phyloP scores from a whole-genome alignment of 2,113 vertebrate species.

The Psettodes erumei region DNA sequence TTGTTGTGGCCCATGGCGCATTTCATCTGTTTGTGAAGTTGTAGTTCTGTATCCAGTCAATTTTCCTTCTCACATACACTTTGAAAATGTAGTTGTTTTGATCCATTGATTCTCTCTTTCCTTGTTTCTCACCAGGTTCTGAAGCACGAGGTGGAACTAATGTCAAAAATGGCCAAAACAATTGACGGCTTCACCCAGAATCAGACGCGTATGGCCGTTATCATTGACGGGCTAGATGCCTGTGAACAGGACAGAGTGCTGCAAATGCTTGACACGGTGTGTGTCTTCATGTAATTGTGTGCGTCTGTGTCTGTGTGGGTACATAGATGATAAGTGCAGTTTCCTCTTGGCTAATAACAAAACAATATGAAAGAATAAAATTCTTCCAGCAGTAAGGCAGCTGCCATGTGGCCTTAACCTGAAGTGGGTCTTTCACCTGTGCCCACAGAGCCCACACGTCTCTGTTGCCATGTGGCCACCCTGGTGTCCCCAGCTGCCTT shows the following conservation, averaged over 20 bases:
- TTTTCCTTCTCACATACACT: conserved; percentile 2
- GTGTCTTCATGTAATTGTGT: conserved; percentile 58
- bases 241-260: conserved; percentile 98
- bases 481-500: conserved; percentile 53
- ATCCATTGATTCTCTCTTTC: not conserved
- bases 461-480: conserved; percentile 22
- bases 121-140: conserved; percentile 85
- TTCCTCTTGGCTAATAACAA: conserved; percentile 18
- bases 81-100: conserved; percentile 4
- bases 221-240: conserved; percentile 96
- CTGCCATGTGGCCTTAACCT: conserved; percentile 41
- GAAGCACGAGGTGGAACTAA: conserved; percentile 97
- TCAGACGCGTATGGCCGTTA: conserved; percentile 96
- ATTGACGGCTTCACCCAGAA: conserved; percentile 99
- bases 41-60: conserved; percentile 9
- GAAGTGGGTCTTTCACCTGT: conserved; percentile 42
- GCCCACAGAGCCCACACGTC: conserved; percentile 37
- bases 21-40: conserved; percentile 31
- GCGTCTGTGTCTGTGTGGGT: not conserved
- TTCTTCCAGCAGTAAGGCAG: conserved; percentile 34
- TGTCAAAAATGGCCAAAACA: conserved; percentile 98
- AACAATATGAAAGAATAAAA: conserved; percentile 16
- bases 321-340: conserved; percentile 17
- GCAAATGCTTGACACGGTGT: conserved; percentile 98
- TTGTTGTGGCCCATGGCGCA: not conserved